Conservation (phyloP, 1,140 invertebrate genomes). For the Bombus pascuorum region DNA sequence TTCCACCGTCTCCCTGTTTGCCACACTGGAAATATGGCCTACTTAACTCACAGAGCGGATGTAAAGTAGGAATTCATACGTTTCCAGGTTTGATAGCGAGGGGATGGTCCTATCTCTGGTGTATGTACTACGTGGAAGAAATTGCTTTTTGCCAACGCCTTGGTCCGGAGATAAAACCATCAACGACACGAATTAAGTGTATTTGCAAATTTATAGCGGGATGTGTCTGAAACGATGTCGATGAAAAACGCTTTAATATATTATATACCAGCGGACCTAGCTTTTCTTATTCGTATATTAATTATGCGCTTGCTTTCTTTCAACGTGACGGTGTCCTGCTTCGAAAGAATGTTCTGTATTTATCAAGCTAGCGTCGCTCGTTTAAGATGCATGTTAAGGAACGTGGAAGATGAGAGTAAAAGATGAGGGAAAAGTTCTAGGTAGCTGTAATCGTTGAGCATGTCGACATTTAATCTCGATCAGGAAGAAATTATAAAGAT, state of each 20-base stretch:
- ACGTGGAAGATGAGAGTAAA: background rate
- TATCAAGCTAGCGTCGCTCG: background rate
- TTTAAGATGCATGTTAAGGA: background rate
- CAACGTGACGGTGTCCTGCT: too few relatives aligned
- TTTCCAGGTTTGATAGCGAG: background rate
- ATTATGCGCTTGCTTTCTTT: background rate
- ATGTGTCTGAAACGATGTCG: background rate
- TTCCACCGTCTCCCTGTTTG: background rate
- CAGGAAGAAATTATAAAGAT: too few relatives aligned
- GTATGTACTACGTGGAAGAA: background rate
- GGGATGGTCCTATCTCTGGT: too few relatives aligned
- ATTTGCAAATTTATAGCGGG: constrained; percentile 4
- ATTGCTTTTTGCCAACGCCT: background rate
- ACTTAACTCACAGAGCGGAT: constrained; percentile 10
- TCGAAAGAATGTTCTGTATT: background rate
- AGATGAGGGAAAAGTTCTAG: background rate
- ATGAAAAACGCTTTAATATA: constrained; percentile 28
- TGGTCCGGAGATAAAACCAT: background rate
- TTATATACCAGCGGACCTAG: background rate
- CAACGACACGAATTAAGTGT: constrained; percentile 8
- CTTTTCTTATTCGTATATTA: background rate
- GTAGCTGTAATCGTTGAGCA: background rate
- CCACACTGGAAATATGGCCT: constrained; percentile 11
- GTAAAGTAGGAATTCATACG: constrained; percentile 32
- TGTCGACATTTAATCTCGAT: background rate